These are phyloP conservation scores for Xanthorhoe designata DNA, from an alignment of 2,888 invertebrate species.

Conservation along the genomic window DNA sequence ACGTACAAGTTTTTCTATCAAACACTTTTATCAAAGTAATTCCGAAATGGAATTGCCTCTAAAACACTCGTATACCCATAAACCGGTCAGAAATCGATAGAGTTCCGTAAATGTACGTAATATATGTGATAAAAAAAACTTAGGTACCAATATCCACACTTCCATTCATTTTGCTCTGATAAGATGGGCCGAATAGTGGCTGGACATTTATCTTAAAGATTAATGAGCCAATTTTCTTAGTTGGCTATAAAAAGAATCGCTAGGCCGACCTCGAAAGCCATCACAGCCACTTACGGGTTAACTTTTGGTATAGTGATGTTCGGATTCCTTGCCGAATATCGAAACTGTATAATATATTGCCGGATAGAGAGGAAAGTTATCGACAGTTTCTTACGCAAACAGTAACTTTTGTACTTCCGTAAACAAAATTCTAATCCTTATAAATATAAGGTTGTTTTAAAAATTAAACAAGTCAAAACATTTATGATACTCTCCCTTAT, in stretches of 20 bases:
- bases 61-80: slow-evolving; percentile 53
- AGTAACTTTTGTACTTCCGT: slow-evolving; percentile 27
- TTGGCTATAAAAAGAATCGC: slow-evolving; percentile 84
- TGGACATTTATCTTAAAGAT: slow-evolving; percentile 84
- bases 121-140: slow-evolving; percentile 61
- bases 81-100: slow-evolving; percentile 57
- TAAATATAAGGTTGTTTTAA: slow-evolving; percentile 20
- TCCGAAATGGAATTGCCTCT: slow-evolving; percentile 52
- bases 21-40: slow-evolving; percentile 44
- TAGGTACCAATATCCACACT: slow-evolving; percentile 69
- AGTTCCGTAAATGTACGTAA: slow-evolving; percentile 50
- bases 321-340: slow-evolving; percentile 53
- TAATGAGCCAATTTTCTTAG: slow-evolving; percentile 86
- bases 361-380: slow-evolving; percentile 42
- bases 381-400: slow-evolving; percentile 40
- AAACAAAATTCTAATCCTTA: slow-evolving; percentile 10
- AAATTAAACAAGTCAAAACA: slow-evolving; percentile 49
- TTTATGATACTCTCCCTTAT: slow-evolving; percentile 48
- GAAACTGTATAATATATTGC: slow-evolving; percentile 45
- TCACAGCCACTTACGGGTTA: slow-evolving; percentile 70
- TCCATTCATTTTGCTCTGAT: slow-evolving; percentile 80
- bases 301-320: slow-evolving; percentile 62
- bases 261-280: slow-evolving; percentile 72
- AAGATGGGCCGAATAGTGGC: slow-evolving; percentile 83
- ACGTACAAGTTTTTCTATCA: slow-evolving; percentile 33